These are phyloP conservation scores for Synanthedon myopaeformis DNA, from an alignment of 2,888 invertebrate genomes.

Conservation along the genomic window DNA sequence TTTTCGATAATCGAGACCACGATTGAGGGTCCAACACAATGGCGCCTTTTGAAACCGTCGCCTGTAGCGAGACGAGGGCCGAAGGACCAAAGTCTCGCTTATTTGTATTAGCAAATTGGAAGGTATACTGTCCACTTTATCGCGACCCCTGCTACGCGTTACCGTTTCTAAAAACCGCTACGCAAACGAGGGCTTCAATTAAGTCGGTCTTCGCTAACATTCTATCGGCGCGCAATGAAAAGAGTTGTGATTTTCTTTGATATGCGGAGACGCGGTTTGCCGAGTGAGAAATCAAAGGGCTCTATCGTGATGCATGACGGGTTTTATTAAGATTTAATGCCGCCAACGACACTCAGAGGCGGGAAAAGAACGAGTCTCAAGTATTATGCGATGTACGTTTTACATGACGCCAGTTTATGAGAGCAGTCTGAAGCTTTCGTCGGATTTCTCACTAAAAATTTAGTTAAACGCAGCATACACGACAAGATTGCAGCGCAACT, in stretches of 20 bases:
- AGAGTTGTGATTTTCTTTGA: slow-evolving; percentile 71
- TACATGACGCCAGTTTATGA: slow-evolving; percentile 56
- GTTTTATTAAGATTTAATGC: slow-evolving; percentile 70
- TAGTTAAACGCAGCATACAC: too few species aligned
- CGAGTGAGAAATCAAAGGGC: slow-evolving; percentile 69
- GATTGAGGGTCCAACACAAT: slow-evolving; percentile 64
- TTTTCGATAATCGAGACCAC: slow-evolving; percentile 67
- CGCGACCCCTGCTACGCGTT: neutral
- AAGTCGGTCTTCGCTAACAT: slow-evolving; percentile 58
- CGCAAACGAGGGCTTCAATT: slow-evolving; percentile 55
- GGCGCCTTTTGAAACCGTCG: slow-evolving; percentile 51
- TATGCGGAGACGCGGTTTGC: slow-evolving; percentile 65
- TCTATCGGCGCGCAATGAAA: slow-evolving; percentile 69
- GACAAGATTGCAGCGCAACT: too few species aligned
- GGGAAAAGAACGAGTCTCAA: slow-evolving; percentile 68
- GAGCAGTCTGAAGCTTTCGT: slow-evolving; percentile 17
- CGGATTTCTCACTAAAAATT: neutral
- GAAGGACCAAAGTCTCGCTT: slow-evolving; percentile 39
- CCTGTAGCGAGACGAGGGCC: slow-evolving; percentile 39
- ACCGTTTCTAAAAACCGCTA: slow-evolving; percentile 35
- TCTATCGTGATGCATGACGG: slow-evolving; percentile 62
- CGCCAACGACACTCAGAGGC: slow-evolving; percentile 66
- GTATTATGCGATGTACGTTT: slow-evolving; percentile 57
- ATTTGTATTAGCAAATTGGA: slow-evolving; percentile 69
- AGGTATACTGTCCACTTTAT: slow-evolving; percentile 13